These are phyloP conservation scores for Leptodactylus fallax DNA, from an alignment of 2,797 vertebrate species.

Conservation along the genomic window DNA sequence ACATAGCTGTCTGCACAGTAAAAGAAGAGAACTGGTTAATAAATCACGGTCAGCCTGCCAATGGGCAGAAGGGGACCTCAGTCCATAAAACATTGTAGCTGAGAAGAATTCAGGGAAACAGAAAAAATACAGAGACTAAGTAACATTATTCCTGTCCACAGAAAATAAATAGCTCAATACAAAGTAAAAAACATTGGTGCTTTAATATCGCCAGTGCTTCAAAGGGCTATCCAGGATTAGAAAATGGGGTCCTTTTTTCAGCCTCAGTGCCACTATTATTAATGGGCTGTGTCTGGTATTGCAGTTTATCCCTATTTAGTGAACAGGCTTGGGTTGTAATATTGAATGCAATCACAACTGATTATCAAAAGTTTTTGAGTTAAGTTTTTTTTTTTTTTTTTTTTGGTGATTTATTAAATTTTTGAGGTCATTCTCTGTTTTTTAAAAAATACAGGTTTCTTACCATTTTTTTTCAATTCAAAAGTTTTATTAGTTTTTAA, in stretches of 20 bases:
- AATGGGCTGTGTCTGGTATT: background rate
- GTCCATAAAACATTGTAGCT: constrained; percentile 36
- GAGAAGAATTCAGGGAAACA: constrained; percentile 7
- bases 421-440: too few species aligned
- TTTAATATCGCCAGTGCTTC: background rate
- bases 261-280: too few species aligned
- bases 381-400: too few species aligned
- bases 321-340: background rate
- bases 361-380: background rate
- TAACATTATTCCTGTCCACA: constrained; percentile 1
- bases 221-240: background rate
- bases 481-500: too few species aligned
- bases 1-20: constrained; percentile 47
- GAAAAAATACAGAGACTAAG: constrained; percentile 11
- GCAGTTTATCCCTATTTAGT: background rate
- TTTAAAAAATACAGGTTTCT: too few species aligned
- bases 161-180: constrained; percentile 3
- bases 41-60: constrained; percentile 27
- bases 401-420: too few species aligned
- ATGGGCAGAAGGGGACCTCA: constrained; percentile 15
- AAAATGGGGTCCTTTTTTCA: background rate
- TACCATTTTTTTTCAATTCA: too few species aligned
- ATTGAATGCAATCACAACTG: too few species aligned
- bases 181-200: constrained; percentile 13
- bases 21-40: constrained; percentile 44